Base-by-base conservation (phyloP, 2,113 vertebrate genomes). In the Ageneiosus marmoratus region DNA sequence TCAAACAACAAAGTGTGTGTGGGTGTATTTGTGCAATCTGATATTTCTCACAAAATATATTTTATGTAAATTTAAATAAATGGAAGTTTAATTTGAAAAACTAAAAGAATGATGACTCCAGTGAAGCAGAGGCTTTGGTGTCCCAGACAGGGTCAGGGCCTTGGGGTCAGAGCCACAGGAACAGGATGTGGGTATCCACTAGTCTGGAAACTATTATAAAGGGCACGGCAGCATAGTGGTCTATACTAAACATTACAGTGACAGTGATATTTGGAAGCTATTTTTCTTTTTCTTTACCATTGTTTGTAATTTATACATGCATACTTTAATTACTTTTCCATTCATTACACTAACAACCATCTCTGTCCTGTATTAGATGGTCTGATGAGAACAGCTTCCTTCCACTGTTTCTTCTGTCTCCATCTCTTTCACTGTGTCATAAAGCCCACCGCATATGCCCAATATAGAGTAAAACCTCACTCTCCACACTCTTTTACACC, bases 161-260 rank as follows among this genome's bases (percentile, higher is more conserved):
- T 91, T 77, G 62, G 72, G 87, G 92, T 85, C 84, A 86, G 84
- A 88, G 91, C 83, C 76, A 85, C 84, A 91, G 83, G 73, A 91
- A 92, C 90, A 94, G 91, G 92, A 94, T 92, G 91, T 89, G 90
- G 90, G 89, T 90, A 87, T 87, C 88, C 84, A 88, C 91, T 88
- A 84, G 85, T 86, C 86, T 92, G 93, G 92, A 93, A 94, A 93
- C 90, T 92, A 90, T 94, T 93, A 94, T 89, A 34, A 89, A 89
- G 89, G 88, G 88, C 89, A 90, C 69, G 82, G 83, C 88, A 92
- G 87, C 89, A 90, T 77, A 83, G 76, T 90, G 88, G 58, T 79
- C 77, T 76, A 76, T 65, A 65, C 46, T 51, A 79, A 34, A 79
- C 46, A 51, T 79, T 63, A 79, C 24, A 37, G 32, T 55, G 50